Evolutionary conservation across 2,888 invertebrate species (phyloP), one percentile per base, ranked within the genome.

Genomic region (Sthenelais limicola): DNA sequence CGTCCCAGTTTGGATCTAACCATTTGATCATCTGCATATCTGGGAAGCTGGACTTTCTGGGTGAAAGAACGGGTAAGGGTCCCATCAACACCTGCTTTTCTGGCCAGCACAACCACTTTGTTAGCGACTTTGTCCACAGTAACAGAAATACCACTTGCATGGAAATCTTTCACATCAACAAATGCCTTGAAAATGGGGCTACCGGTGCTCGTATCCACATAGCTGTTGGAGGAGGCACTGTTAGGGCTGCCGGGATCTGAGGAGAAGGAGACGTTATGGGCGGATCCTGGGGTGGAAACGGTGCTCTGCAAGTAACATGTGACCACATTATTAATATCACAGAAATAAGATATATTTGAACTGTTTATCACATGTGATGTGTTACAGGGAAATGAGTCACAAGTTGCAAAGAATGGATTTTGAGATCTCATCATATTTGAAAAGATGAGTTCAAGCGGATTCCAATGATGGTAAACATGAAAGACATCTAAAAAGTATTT

Each of bases 111-210:
- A 1, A 73, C 49, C 15, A 73, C 49, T 38, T 73, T 76, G 47
- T 76, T 77, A 32, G 69, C 62, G 48, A 76, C 28, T 18, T 74
- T 73, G 67, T 78, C 78, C 18, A 78, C 68, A 12, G 75, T 66
- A 3, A 79, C 77, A 4, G 28, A 66, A 49, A 78, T 73, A 24
- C 73, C 71, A 0, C 56, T 38, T 18, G 74, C 33, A 15, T 74
- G 74, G 66, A 72, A 78, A 0, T 76, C 76, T 30, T 71, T 58
- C 15, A 78, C 74, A 51, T 79, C 79, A 24, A 79, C 72, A 33
- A 73, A 76, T 3, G 79, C 79, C 72, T 72, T 77, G 70, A 77
- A 78, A 28, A 73, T 35, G 26, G 79, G 73, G 3, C 21, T n/a
- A 1, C 74, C 73, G 26, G 71, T 70, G 7, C 49, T 62, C 15